Percentiles rank a stretch among this genome's conserved stretches.
These are phyloP conservation scores for Porites evermanni DNA, from an alignment of 92 coral and sea anemone genomes.

Conservation along the genomic window DNA sequence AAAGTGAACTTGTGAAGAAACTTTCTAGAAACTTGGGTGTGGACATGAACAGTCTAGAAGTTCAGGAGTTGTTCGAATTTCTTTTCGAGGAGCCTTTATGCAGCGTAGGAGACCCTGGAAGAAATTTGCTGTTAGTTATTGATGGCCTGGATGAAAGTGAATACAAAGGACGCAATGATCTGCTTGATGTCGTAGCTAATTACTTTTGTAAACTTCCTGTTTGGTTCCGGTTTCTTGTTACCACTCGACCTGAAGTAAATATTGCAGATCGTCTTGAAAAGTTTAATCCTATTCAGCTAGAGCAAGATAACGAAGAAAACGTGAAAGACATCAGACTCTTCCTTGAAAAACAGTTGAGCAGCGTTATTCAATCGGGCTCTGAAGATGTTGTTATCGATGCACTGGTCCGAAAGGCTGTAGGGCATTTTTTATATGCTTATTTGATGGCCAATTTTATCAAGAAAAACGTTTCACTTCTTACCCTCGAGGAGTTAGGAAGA, in stretches of 20 bases:
- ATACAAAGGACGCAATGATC: constrained; percentile 34
- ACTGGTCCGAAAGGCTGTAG: not conserved
- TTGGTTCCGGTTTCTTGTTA: constrained; percentile 58
- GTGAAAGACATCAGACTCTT: constrained; percentile 26
- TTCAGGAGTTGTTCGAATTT: constrained; percentile 37
- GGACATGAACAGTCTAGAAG: constrained; percentile 4
- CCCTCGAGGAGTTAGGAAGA: not conserved
- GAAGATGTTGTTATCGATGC: not conserved
- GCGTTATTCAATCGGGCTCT: not conserved
- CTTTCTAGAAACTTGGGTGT: constrained; percentile 34
- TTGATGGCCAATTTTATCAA: not conserved
- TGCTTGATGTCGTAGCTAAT: constrained; percentile 37
- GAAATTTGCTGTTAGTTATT: constrained; percentile 36
- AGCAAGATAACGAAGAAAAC: constrained; percentile 38
- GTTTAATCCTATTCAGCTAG: constrained; percentile 35
- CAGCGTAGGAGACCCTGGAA: constrained; percentile 35
- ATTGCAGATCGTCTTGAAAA: constrained; percentile 9
- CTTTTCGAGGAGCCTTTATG: constrained; percentile 53
- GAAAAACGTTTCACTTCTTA: not conserved
- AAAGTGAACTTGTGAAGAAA: constrained; percentile 33
- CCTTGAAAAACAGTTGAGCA: constrained; percentile 29
- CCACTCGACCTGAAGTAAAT: constrained; percentile 56
- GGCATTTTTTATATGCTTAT: not conserved
- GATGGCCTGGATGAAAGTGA: constrained; percentile 73
- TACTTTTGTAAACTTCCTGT: constrained; percentile 46